These are phyloP conservation scores for Zalophus californianus DNA, from an alignment of 2,797 vertebrate genomes.

Conservation along the genomic window DNA sequence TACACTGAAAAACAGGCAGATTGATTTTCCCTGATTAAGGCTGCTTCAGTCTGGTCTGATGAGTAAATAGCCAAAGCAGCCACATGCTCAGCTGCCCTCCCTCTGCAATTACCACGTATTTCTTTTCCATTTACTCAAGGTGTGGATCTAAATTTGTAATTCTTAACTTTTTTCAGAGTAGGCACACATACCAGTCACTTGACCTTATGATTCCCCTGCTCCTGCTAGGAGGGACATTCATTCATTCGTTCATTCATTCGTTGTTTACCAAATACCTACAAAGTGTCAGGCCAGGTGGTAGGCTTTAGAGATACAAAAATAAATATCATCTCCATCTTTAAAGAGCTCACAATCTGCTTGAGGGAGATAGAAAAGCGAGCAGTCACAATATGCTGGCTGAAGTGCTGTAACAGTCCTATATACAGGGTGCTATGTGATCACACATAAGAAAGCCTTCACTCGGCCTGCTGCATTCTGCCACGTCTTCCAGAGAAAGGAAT, in stretches of 20 bases:
- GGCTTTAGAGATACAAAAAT: background rate
- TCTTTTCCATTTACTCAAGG: background rate
- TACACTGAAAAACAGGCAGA: conserved; percentile 42
- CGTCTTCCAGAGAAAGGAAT: background rate
- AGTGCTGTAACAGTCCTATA: background rate
- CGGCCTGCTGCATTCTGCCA: background rate
- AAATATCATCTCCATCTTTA: background rate
- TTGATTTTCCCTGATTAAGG: conserved; percentile 62
- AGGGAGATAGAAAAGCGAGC: background rate
- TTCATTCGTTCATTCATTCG: too few species aligned
- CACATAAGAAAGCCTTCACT: background rate
- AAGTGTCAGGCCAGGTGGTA: background rate
- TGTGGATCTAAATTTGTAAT: background rate
- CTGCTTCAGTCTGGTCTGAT: conserved; percentile 58
- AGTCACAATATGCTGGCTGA: background rate
- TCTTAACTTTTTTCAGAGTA: background rate
- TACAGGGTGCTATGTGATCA: accelerated
- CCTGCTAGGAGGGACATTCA: background rate
- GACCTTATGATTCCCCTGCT: background rate
- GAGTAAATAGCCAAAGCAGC: conserved; percentile 48
- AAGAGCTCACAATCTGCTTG: background rate
- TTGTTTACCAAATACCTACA: background rate
- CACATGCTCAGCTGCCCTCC: conserved; percentile 36
- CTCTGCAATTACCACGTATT: background rate
- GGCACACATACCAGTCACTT: background rate